Conservation (phyloP, 53 echinoderm and acorn worm species). For the Paracentrotus lividus region DNA sequence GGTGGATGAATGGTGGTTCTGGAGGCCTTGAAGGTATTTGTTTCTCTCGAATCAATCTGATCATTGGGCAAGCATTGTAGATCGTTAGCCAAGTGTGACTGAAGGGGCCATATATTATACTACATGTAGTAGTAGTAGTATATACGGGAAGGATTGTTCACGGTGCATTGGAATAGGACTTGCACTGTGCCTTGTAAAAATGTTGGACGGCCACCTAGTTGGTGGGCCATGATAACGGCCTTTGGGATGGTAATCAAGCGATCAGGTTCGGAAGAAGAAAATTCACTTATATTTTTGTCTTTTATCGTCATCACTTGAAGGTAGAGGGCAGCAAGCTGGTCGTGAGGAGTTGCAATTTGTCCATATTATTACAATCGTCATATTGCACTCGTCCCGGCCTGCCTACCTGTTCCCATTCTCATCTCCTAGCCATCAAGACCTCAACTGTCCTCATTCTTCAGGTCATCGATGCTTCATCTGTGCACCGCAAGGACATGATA, state of each 20-base stretch:
- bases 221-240: not conserved
- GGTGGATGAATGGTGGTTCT: slow-evolving; percentile 39
- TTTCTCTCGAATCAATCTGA: slow-evolving; percentile 41
- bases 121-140: no score
- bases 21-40: slow-evolving; percentile 51
- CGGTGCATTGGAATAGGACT: not conserved
- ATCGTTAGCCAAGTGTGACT: slow-evolving; percentile 23
- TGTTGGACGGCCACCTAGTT: not conserved
- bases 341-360: slow-evolving; percentile 80
- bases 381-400: slow-evolving; percentile 94
- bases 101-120: slow-evolving; percentile 35
- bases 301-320: no score
- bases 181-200: no score
- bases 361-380: slow-evolving; percentile 40
- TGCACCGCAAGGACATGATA: not conserved
- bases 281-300: not conserved
- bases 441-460: not conserved
- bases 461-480: not conserved
- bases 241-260: not conserved
- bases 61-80: slow-evolving; percentile 26
- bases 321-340: slow-evolving; percentile 70
- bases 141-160: not conserved
- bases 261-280: not conserved
- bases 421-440: no score
- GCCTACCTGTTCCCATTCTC: slow-evolving; percentile 69